These are phyloP conservation scores for Plectus sambesii DNA, from an alignment of 1,140 invertebrate species.

Conservation along the genomic window DNA sequence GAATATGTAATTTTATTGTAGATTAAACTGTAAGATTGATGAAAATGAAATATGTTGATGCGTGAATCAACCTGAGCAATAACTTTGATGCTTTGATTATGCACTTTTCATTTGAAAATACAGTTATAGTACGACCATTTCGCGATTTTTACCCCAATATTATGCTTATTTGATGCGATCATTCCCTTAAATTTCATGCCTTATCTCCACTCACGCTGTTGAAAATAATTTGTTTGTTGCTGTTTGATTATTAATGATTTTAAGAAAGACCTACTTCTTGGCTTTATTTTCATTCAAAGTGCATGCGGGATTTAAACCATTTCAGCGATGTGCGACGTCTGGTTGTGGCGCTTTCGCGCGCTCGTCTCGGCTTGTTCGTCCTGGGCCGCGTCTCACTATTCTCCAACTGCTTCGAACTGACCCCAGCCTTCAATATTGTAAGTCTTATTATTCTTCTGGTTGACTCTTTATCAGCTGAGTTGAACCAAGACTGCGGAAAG, in stretches of 20 bases:
- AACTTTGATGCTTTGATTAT: no score
- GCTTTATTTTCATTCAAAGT: constrained; percentile 16
- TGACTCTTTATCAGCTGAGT: no score
- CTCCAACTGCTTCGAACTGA: constrained; percentile 88
- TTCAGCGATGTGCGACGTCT: constrained; percentile 79
- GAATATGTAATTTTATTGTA: constrained; percentile 88
- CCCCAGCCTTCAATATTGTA: constrained; percentile 80
- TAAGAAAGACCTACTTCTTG: constrained; percentile 2
- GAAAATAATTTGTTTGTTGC: no score
- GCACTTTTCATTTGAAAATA: constrained; percentile 17
- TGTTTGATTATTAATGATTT: constrained; percentile 6
- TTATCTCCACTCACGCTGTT: no score
- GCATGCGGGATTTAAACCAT: background rate
- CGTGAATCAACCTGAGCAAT: no score
- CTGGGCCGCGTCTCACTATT: constrained; percentile 85
- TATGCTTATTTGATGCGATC: no score
- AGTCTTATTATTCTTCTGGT: constrained; percentile 1
- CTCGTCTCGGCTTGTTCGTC: constrained; percentile 88
- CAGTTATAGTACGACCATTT: no score
- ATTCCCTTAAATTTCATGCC: no score
- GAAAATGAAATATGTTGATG: constrained; percentile 8
- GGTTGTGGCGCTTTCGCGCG: constrained; percentile 93
- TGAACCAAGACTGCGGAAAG: background rate
- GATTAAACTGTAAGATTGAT: constrained; percentile 73
- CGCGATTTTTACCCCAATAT: no score